Evolutionary conservation across 2,113 vertebrate species (phyloP).

Genomic region (Zosterops japonicus): DNA sequence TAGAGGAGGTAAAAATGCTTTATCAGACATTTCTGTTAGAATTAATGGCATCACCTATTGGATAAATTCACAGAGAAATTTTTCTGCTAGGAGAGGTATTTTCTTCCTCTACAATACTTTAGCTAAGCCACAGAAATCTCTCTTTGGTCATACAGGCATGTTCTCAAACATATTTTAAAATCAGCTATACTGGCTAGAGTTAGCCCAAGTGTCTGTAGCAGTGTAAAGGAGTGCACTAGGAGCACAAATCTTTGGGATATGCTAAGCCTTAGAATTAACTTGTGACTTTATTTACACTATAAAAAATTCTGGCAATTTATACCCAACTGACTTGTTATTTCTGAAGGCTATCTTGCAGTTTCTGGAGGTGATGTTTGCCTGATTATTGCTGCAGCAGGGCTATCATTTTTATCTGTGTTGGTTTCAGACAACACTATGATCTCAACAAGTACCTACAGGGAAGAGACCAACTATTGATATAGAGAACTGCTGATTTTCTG

Average conservation of each 20-base stretch:
- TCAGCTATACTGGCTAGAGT: background rate
- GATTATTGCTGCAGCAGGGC: background rate
- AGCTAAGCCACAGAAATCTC: background rate
- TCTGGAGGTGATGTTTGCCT: background rate
- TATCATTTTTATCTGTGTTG: background rate
- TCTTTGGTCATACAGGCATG: background rate
- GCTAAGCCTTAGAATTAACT: background rate
- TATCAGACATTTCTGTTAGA: background rate
- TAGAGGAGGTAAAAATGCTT: background rate
- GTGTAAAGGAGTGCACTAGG: background rate
- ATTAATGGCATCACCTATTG: background rate
- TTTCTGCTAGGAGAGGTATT: background rate
- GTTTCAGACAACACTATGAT: background rate
- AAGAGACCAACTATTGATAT: background rate
- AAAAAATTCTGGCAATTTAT: background rate
- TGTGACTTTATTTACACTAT: background rate
- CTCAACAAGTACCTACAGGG: accelerated
- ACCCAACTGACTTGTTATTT: background rate
- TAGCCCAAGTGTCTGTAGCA: background rate
- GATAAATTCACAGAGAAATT: background rate
- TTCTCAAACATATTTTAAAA: background rate
- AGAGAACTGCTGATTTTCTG: background rate
- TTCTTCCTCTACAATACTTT: background rate
- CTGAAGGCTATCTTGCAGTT: background rate
- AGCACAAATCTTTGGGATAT: background rate